These are phyloP conservation scores for Oreochromis grahami DNA, from an alignment of 2,797 vertebrate genomes.

Conservation along the genomic window DNA sequence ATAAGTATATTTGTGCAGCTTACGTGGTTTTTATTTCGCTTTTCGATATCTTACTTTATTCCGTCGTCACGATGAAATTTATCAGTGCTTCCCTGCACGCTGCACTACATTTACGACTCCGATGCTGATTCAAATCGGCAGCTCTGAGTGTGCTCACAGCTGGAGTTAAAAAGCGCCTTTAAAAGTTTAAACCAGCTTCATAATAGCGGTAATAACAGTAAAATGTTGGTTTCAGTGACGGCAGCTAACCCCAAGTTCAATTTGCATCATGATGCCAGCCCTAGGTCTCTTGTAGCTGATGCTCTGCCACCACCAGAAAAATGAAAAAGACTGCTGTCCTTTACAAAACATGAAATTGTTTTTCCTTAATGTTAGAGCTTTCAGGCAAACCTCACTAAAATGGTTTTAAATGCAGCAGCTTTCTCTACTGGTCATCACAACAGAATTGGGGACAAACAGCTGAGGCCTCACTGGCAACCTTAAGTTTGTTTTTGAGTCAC, in stretches of 20 bases:
- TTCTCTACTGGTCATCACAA: not conserved
- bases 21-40: not conserved
- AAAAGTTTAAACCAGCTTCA: not conserved
- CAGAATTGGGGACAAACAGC: not conserved
- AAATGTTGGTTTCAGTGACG: not conserved
- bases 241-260: not conserved
- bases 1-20: not conserved
- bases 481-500: not conserved
- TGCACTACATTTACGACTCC: not conserved
- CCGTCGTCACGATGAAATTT: not conserved
- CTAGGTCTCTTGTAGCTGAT: not conserved
- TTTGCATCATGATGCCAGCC: not conserved
- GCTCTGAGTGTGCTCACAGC: not conserved
- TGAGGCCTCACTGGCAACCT: not conserved
- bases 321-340: not conserved
- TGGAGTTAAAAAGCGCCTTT: not conserved
- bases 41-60: not conserved
- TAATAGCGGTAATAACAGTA: not conserved
- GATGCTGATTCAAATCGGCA: not conserved
- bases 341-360: not conserved
- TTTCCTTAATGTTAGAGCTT: not conserved
- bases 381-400: not conserved
- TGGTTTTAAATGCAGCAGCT: not conserved
- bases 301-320: not conserved
- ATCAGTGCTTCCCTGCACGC: too few relatives aligned